phyloP scores from a whole-genome alignment of 30 jellyfish, hydroid and myxozoan species.

The Turritopsis rubra region DNA sequence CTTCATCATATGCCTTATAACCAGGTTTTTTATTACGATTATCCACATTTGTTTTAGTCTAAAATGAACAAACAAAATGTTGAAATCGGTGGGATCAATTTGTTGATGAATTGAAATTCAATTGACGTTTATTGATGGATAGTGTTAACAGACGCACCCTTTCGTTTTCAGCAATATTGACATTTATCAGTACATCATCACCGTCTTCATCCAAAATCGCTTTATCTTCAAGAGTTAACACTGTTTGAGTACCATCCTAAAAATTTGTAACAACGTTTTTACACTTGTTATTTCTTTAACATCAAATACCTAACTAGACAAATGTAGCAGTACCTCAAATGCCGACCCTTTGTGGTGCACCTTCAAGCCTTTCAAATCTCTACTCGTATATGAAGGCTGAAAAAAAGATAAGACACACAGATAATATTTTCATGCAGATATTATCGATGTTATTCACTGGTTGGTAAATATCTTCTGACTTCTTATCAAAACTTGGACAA shows the following conservation, averaged over 20 bases:
- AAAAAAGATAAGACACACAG: neutral
- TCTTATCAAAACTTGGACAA: no score
- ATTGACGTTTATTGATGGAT: neutral
- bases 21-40: slow-evolving; percentile 75
- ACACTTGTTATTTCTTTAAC: no score
- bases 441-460: no score
- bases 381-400: slow-evolving; percentile 39
- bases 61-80: neutral
- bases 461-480: no score
- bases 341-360: slow-evolving; percentile 65
- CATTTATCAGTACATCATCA: slow-evolving; percentile 79
- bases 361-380: slow-evolving; percentile 74
- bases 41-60: slow-evolving; percentile 68
- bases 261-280: neutral
- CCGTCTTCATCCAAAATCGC: slow-evolving; percentile 74
- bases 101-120: neutral
- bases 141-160: slow-evolving; percentile 39
- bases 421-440: neutral
- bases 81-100: neutral
- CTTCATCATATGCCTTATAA: slow-evolving; percentile 89
- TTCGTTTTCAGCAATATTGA: slow-evolving; percentile 60
- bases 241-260: slow-evolving; percentile 65
- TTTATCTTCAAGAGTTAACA: slow-evolving; percentile 77
- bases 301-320: neutral
- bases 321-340: slow-evolving; percentile 34